These are phyloP conservation scores for Galaxea fascicularis DNA, from an alignment of 92 coral and sea anemone species.

Conservation along the genomic window DNA sequence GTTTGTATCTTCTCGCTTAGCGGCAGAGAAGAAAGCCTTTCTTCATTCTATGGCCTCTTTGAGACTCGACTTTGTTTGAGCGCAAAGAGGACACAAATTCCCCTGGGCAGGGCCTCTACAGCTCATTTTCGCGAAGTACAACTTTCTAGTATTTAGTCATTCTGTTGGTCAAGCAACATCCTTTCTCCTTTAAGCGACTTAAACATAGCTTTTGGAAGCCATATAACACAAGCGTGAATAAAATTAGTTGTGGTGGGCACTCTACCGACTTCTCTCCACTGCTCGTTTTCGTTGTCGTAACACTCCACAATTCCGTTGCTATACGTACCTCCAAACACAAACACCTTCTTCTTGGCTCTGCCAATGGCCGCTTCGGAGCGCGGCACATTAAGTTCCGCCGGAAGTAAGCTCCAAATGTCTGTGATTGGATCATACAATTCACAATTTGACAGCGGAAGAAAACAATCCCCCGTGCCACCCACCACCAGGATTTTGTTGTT, in stretches of 20 bases:
- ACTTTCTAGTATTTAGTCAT: conserved; percentile 7
- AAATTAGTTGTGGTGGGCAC: conserved; percentile 6
- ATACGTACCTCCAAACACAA: conserved; percentile 41
- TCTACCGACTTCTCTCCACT: conserved; percentile 28
- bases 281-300: conserved; percentile 4
- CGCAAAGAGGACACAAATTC: no score
- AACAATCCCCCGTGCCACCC: conserved; percentile 40
- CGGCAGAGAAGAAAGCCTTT: no score
- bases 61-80: no score
- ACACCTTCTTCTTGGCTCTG: conserved; percentile 26
- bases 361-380: conserved; percentile 42
- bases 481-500: conserved; percentile 37
- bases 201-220: conserved; percentile 38
- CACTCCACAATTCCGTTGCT: conserved; percentile 28
- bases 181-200: conserved; percentile 13
- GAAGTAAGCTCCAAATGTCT: conserved; percentile 31
- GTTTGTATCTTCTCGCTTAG: no score
- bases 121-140: no score
- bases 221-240: conserved; percentile 24
- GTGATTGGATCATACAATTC: conserved; percentile 48
- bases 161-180: conserved; percentile 19
- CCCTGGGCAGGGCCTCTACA: no score
- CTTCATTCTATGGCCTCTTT: no score
- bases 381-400: conserved; percentile 27
- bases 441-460: conserved; percentile 32